These are phyloP conservation scores for Coelogynopora nodosa DNA, from an alignment of 2,888 invertebrate species.

Conservation along the genomic window DNA sequence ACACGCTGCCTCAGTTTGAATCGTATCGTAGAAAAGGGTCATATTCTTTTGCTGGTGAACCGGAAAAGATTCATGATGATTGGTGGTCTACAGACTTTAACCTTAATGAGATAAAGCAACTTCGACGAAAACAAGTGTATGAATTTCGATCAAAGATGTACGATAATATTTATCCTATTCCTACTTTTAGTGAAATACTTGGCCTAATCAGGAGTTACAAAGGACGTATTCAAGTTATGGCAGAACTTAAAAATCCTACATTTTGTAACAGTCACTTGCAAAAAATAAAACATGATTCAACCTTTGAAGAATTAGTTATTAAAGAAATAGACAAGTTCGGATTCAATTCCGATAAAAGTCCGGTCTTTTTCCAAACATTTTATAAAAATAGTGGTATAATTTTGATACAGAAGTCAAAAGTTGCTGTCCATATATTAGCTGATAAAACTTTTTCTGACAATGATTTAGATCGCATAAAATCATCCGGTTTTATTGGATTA, in stretches of 20 bases:
- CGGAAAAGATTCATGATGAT: neutral
- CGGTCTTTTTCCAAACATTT: neutral
- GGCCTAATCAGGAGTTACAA: neutral
- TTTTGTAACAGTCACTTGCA: neutral
- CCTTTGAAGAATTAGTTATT: neutral
- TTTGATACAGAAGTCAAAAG: neutral
- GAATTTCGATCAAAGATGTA: neutral
- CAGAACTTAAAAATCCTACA: conserved; percentile 4
- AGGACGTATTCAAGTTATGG: neutral
- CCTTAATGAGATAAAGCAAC: neutral
- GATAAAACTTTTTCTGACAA: neutral
- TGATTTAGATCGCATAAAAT: neutral
- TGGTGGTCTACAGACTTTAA: neutral
- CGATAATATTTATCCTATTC: neutral
- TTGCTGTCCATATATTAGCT: neutral
- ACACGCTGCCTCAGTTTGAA: neutral
- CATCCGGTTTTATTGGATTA: neutral
- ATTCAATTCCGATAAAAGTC: neutral
- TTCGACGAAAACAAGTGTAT: neutral
- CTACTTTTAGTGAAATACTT: neutral
- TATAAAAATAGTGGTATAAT: neutral
- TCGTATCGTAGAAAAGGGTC: neutral
- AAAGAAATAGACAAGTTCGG: neutral
- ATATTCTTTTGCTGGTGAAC: neutral
- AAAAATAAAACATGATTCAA: neutral